Conservation (phyloP, 2,113 vertebrate genomes). For the Pardalotus punctatus region DNA sequence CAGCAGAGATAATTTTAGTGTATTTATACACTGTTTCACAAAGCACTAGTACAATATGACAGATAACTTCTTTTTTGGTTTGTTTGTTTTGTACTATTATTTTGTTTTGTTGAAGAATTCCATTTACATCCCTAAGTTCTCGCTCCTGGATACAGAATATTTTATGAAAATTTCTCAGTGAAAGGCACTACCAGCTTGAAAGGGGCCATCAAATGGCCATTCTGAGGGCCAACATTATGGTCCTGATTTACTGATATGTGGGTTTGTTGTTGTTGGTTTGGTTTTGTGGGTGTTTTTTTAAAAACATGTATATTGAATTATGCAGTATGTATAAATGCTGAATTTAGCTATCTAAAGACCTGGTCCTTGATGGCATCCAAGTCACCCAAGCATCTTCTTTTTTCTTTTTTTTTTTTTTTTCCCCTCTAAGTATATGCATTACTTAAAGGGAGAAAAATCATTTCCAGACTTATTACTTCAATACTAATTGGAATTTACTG, state of each 20-base stretch:
- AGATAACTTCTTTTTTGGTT: neutral
- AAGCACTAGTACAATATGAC: neutral
- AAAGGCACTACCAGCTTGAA: neutral
- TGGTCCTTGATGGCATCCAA: neutral
- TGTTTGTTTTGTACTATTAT: neutral
- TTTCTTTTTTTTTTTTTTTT: neutral
- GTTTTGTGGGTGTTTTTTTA: neutral
- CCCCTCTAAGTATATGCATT: neutral
- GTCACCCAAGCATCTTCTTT: neutral
- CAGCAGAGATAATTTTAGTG: accelerated
- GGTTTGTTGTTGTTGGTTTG: neutral
- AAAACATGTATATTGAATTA: neutral
- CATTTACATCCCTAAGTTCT: neutral
- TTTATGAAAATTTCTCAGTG: neutral
- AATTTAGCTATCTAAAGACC: neutral
- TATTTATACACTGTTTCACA: neutral
- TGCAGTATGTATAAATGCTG: neutral
- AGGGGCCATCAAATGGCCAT: neutral
- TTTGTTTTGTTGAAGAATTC: neutral
- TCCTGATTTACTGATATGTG: neutral
- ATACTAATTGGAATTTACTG: conserved; percentile 32
- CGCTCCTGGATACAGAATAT: neutral
- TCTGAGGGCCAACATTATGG: neutral
- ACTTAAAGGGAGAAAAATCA: neutral
- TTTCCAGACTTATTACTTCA: conserved; percentile 9